Base-by-base conservation (phyloP, 2,888 invertebrate species). In the Cheilosia vulpina region DNA sequence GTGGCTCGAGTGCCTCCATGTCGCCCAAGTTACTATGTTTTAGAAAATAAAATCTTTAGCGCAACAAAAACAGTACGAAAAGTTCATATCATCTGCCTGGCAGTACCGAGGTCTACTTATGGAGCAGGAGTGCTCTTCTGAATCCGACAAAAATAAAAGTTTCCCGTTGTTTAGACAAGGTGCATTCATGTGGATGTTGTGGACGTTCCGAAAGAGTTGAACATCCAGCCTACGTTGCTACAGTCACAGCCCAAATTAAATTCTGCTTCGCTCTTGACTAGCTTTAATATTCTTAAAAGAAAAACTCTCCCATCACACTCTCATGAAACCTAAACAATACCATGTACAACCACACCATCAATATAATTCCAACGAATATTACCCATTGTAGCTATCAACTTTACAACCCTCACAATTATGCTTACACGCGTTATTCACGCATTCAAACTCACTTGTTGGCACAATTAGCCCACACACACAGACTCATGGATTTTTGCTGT, bases 361-460 rank as follows among this genome's bases (percentile, higher is more conserved):
- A 52, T 53, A 66, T 11, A n/a, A 24, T 63, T 47, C 45, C 45
- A 62, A 63, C 6, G 17, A 52, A 27, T 24, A 27, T 27, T 43
- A 6, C 13, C 27, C 41, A 53, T 15, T 27, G 47, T 50, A 34
- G 65, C 34, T 63, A 65, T 65, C 24, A 65, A 38, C 47, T 47
- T 47, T 47, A 34, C 57, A 57, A 38, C 57, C 34, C 47, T 38
- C 24, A 19, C 57, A 47, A 47, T 65, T 57, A 45, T 38, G 55
- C 47, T 65, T 24, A 66, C 43, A 58, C 58, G 45, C 21, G 15
- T 75, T 57, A 41, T 66, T 66, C 58, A 58, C 75, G 58, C 65
- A 58, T 75, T 57, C 38, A 27, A 58, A 21, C 41, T 60, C 65
- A 78, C 73, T 83, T 83, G 78, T 72, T 78, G 83, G 68, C 55